Base-by-base conservation (phyloP, 2,797 vertebrate species). In the Xiphophorus birchmanni region DNA sequence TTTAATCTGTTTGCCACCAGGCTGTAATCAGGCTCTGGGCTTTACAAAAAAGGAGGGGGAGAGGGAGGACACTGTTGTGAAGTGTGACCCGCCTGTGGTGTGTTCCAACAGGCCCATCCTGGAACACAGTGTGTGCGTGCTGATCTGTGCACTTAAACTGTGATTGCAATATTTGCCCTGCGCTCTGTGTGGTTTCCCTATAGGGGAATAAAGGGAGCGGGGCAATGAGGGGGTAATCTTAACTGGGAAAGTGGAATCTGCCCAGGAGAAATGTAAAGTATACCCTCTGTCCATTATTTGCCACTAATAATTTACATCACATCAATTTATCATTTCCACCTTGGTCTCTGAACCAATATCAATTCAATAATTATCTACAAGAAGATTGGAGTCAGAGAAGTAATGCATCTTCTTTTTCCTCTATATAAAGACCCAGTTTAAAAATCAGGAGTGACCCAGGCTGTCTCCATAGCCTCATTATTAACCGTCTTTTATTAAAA, bases 1-100 rank as follows among this genome's bases (percentile, higher is more conserved):
- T 88, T 93, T 94, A 93, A 94, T 94, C 93, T 92, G 84, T 65
- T 81, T 23, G 69, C 87, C 90, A 86, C 85, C 86, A 85, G 85
- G 54, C 86, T 89, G 82, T 93, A 95, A 94, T 94, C 93, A 93
- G 83, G 78, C 89, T 84, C 69, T 65, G 73, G 80, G 63, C n/a
- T 81, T 85, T 75, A 82, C 37, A 65, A 82, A 77, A 78, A 76
- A 50, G 78, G 80, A 71, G 81, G 75, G 56, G 72, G 1, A 13
- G 12, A 29, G 29, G 29, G n/a, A 29, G 37, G 52, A 26, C 37
- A 40, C 74, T 78, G 79, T 76, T 47, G 45, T 42, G 84, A 40
- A 78, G 69, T 75, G 72, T n/a, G 45, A 72, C 60, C 15, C 76
- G 77, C 75, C 77, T 47, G 60, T 35, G 56, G 73, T 86, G 56